These are phyloP conservation scores for Bombus huntii DNA, from an alignment of 1,140 invertebrate species.

Conservation along the genomic window DNA sequence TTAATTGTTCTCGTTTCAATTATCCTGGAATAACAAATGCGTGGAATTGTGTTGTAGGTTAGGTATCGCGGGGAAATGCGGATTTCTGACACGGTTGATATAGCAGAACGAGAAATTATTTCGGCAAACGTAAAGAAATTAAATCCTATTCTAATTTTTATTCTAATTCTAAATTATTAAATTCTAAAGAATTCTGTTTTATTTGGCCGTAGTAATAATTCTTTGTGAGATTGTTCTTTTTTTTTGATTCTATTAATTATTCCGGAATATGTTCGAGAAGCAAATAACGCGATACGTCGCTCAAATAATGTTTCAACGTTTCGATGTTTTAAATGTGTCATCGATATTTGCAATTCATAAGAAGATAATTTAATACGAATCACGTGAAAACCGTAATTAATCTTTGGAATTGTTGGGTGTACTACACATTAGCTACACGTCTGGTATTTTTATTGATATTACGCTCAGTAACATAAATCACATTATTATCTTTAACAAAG, in stretches of 20 bases:
- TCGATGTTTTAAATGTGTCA: background rate
- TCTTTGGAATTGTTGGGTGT: background rate
- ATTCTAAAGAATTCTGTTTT: too few species aligned
- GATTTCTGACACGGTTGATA: background rate
- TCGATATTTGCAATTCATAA: background rate
- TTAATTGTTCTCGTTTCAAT: background rate
- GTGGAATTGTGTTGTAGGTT: background rate
- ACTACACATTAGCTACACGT: background rate
- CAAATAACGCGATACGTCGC: too few species aligned
- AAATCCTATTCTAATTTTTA: too few species aligned
- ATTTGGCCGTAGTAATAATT: too few species aligned
- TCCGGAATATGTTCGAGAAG: too few species aligned
- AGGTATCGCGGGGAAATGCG: background rate
- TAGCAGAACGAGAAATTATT: background rate
- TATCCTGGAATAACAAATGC: background rate
- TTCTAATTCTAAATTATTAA: too few species aligned
- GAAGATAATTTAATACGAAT: background rate
- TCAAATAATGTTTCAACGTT: too few species aligned
- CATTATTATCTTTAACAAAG: background rate
- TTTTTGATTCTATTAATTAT: too few species aligned
- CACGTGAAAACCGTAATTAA: background rate
- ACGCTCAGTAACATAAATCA: background rate
- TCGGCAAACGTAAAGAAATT: background rate
- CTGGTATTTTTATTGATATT: background rate
- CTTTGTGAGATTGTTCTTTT: too few species aligned